These are phyloP conservation scores for Alfaro cultratus DNA, from an alignment of 2,797 vertebrate species.

Conservation along the genomic window DNA sequence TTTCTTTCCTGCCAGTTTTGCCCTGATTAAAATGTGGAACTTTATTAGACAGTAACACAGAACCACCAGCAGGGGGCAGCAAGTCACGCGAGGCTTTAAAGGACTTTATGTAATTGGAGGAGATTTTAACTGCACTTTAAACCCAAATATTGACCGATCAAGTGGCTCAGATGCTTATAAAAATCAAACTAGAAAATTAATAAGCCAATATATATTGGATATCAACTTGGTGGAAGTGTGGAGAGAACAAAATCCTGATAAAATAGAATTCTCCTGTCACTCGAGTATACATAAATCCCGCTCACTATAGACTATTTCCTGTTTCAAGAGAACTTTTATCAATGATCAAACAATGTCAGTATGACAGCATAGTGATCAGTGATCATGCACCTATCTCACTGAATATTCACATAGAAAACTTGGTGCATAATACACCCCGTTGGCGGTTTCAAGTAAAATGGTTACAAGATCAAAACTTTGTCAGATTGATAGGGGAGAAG, in stretches of 20 bases:
- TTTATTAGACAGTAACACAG: not conserved
- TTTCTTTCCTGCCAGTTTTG: not conserved
- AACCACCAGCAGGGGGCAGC: not conserved
- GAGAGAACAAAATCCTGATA: slow-evolving; percentile 2
- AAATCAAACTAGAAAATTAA: not conserved
- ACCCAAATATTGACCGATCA: not conserved
- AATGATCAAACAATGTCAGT: not conserved
- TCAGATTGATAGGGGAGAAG: not conserved
- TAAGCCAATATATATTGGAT: not conserved
- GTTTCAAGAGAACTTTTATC: slow-evolving; percentile 10
- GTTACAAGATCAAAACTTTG: not conserved
- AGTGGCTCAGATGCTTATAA: not conserved
- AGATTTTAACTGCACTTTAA: too few species aligned
- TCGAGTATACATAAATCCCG: not conserved
- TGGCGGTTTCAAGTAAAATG: slow-evolving; percentile 2
- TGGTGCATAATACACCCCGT: not conserved
- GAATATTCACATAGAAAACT: not conserved
- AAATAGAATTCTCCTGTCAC: too few species aligned
- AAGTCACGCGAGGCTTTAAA: not conserved
- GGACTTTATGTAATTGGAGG: too few species aligned
- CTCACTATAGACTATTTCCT: slow-evolving; percentile 12
- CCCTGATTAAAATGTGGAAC: not conserved
- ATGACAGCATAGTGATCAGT: slow-evolving; percentile 6
- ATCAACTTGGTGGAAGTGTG: slow-evolving; percentile 2
- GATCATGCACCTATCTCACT: not conserved